Evolutionary conservation across 2,113 vertebrate genomes (phyloP), one percentile per base, ranked within the genome.

Genomic region (Nicator chloris): DNA sequence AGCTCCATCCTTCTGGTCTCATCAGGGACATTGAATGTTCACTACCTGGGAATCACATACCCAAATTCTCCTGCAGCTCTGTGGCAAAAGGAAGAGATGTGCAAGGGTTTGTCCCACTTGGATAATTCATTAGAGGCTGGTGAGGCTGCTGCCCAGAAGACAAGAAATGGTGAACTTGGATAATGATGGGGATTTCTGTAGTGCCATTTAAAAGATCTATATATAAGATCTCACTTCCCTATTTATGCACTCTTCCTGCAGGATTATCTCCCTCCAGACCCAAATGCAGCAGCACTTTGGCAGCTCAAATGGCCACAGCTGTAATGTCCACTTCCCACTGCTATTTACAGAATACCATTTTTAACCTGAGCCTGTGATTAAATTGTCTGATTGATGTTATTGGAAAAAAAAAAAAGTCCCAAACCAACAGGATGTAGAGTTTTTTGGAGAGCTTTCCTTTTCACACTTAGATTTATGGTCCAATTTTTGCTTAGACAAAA

Each of bases 371-470:
- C 59, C 28, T 26, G 20, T 68, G 76, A 69, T 94, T 85, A 69
- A 85, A 37, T 60, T 69, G 22, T 56, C 66, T 88, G 49, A 82
- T 39, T 33, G 57, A 82, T 69, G 56, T 44, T 57, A 60, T 2
- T 51, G 37, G 13, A 1, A 4, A 10, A 20, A 53, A 21, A 57
- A 64, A 85, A 8, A 0, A n/a, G n/a, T n/a, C 2, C 5, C 4
- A 75, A 63, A 69, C 26, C 15, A 69, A 54, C 26, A 56, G 49
- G 31, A 56, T 66, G 23, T 28, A 40, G 39, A 72, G 14, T 2
- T 27, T 66, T 80, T 26, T 3, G 0, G 30, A 63, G 5, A 83
- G 5, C 33, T 88, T 93, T 76, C 37, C 28, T 79, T 72, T 57
- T 59, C 44, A 60, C 26, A 12, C 22, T 49, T 54, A 28, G 7